These are phyloP conservation scores for Hypanus sabinus DNA, from an alignment of 2,113 vertebrate species.

Conservation along the genomic window DNA sequence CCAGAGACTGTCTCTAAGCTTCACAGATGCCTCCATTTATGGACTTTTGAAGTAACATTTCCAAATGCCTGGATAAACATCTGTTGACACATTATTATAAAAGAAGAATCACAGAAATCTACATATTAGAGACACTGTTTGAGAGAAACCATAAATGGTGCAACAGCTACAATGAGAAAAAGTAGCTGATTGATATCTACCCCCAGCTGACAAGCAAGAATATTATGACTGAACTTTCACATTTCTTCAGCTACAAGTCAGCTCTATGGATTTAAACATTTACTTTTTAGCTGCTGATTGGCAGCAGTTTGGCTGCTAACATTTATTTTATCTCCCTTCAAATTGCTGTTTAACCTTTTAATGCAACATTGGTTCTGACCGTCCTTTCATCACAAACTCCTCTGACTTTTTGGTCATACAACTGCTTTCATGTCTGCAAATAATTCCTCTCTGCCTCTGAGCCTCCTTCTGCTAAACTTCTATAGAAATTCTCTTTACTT, in stretches of 20 bases:
- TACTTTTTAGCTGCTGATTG: background rate
- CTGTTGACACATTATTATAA: slow-evolving; percentile 8
- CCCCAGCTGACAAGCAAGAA: background rate
- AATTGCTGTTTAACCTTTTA: background rate
- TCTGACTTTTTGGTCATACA: background rate
- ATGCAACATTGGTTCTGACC: background rate
- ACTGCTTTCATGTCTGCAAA: background rate
- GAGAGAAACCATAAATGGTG: slow-evolving; percentile 26
- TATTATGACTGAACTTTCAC: background rate
- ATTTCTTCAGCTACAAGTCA: background rate
- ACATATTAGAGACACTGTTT: background rate
- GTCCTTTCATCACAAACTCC: background rate
- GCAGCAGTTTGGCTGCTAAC: background rate
- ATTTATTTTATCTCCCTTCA: background rate
- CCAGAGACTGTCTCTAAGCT: background rate
- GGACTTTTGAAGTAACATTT: slow-evolving; percentile 31
- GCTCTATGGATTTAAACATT: background rate
- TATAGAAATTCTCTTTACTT: background rate
- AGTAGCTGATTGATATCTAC: background rate
- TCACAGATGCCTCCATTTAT: slow-evolving; percentile 10
- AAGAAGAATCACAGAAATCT: slow-evolving; percentile 11
- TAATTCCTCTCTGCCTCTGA: background rate
- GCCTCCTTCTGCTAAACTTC: background rate
- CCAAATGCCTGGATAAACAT: slow-evolving; percentile 11
- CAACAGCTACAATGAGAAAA: background rate